A percentile compares a stretch with the other conserved stretches of the same genome.
These are phyloP conservation scores for Synchiropus splendidus DNA, from an alignment of 2,113 vertebrate genomes.

Conservation along the genomic window DNA sequence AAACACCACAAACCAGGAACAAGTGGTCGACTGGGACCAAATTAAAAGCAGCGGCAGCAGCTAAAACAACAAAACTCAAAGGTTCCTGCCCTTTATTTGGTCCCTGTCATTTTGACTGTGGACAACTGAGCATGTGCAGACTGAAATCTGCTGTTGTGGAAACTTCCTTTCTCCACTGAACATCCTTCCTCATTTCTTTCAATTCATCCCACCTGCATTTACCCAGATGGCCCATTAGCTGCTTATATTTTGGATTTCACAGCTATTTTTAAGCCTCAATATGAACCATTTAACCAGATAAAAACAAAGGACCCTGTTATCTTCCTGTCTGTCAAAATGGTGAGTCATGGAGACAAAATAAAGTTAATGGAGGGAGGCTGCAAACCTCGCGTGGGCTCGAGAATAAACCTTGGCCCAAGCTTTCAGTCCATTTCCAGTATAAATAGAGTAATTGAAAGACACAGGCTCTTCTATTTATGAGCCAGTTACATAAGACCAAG, in stretches of 20 bases:
- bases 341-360: conserved; percentile 44
- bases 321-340: conserved; percentile 21
- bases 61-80: conserved; percentile 50
- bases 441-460: conserved; percentile 48
- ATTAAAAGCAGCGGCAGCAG: conserved; percentile 35
- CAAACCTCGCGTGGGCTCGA: conserved; percentile 29
- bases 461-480: conserved; percentile 46
- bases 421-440: conserved; percentile 32
- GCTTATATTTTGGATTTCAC: too few relatives aligned
- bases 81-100: conserved; percentile 1
- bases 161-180: too few relatives aligned
- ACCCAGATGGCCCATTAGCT: neutral
- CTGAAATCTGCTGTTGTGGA: too few relatives aligned
- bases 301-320: conserved; percentile 10
- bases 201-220: neutral
- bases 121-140: conserved; percentile 1
- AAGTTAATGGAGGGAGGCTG: conserved; percentile 36
- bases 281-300: conserved; percentile 5
- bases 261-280: conserved; percentile 4
- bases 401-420: conserved; percentile 17
- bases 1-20: conserved; percentile 36
- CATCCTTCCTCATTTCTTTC: too few relatives aligned
- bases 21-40: conserved; percentile 24
- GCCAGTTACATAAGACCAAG: conserved; percentile 39
- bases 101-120: neutral